phyloP scores from a whole-genome alignment of 2,797 vertebrate species.

The Lepus townsendii region DNA sequence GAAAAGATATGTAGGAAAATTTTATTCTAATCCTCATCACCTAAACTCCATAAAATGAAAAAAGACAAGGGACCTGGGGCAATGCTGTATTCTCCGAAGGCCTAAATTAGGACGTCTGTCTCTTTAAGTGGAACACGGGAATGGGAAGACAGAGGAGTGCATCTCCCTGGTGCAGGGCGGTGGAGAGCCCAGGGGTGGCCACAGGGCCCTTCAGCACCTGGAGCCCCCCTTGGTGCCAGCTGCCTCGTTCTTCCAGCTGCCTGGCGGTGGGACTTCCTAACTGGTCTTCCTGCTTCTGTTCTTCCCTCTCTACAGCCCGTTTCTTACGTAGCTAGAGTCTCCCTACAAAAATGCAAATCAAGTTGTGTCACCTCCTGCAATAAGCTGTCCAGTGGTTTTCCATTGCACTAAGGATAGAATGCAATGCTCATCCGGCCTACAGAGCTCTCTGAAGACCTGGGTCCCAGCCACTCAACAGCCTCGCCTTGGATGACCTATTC shows the following conservation, averaged over 20 bases:
- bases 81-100: not conserved
- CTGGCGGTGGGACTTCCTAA: not conserved
- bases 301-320: not conserved
- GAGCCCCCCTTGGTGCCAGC: not conserved
- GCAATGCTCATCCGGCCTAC: not conserved
- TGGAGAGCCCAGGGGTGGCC: not conserved
- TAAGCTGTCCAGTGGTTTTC: not conserved
- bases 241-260: not conserved
- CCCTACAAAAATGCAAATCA: constrained; percentile 12
- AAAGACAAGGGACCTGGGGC: not conserved
- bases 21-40: not conserved
- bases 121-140: not conserved
- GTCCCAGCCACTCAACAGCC: not conserved
- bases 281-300: not conserved
- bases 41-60: not conserved
- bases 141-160: not conserved
- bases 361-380: not conserved
- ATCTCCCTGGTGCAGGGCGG: not conserved
- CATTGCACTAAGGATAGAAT: not conserved
- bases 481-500: not conserved
- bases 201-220: not conserved
- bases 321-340: not conserved
- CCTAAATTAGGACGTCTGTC: not conserved
- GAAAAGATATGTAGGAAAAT: not conserved
- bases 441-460: not conserved